Percentiles rank a stretch among this genome's conserved stretches.
phyloP scores from a whole-genome alignment of 2,797 vertebrate species.

The Sebastolobus alascanus region DNA sequence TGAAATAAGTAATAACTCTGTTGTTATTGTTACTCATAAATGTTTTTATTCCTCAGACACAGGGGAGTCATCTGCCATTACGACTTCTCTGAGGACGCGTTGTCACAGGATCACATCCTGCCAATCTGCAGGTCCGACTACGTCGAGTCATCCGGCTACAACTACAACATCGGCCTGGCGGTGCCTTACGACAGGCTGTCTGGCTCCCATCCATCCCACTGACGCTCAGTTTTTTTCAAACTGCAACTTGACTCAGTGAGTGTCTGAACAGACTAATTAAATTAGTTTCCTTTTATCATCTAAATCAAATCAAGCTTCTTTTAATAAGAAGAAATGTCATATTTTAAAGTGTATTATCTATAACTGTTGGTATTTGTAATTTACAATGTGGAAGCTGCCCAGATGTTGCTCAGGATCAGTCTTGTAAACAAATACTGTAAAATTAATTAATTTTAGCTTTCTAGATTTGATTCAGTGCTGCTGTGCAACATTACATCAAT shows the following conservation, averaged over 20 bases:
- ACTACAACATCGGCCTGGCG: slow-evolving; percentile 91
- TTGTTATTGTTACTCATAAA: not conserved
- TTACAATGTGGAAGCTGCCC: not conserved
- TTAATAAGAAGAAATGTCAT: not conserved
- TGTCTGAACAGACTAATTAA: slow-evolving; percentile 8
- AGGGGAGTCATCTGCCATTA: slow-evolving; percentile 92
- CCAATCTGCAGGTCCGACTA: slow-evolving; percentile 94
- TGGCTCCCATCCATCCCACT: slow-evolving; percentile 59
- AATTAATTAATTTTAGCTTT: not conserved
- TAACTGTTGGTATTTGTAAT: slow-evolving; percentile 1
- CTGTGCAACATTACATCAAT: slow-evolving; percentile 22
- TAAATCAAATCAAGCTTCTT: slow-evolving; percentile 1
- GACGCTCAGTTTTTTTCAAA: slow-evolving; percentile 19
- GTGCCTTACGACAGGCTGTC: slow-evolving; percentile 88
- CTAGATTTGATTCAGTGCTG: not conserved
- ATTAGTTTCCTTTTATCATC: not conserved
- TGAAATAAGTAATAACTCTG: not conserved
- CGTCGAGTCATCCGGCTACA: slow-evolving; percentile 83
- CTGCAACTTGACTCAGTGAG: not conserved
- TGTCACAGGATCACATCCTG: slow-evolving; percentile 87
- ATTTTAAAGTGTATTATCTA: not conserved
- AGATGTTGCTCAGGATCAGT: not conserved
- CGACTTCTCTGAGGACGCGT: slow-evolving; percentile 90
- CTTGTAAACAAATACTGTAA: not conserved
- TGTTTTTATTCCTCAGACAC: slow-evolving; percentile 81